A percentile compares a stretch with the other conserved stretches of the same genome.
Conservation (phyloP, 2,113 vertebrate genomes). For the Climacteris rufus region DNA sequence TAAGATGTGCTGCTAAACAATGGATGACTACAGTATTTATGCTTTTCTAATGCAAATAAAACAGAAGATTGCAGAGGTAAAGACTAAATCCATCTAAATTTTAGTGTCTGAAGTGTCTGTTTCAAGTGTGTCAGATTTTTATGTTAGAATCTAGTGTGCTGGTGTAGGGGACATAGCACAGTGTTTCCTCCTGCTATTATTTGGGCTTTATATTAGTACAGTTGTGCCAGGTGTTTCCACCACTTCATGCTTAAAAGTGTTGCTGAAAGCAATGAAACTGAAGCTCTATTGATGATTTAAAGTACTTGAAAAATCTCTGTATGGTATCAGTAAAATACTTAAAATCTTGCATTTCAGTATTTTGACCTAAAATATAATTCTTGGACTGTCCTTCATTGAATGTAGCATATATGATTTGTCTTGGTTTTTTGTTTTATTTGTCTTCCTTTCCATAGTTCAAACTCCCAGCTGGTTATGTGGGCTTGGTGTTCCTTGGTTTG, state of each 20-base stretch:
- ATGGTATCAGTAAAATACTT: neutral
- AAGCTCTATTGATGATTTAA: neutral
- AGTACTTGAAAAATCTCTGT: neutral
- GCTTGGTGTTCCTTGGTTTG: slow-evolving; percentile 88
- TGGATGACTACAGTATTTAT: neutral
- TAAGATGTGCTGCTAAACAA: neutral
- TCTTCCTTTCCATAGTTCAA: slow-evolving; percentile 75
- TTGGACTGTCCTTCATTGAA: neutral
- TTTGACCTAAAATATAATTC: neutral
- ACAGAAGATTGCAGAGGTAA: neutral
- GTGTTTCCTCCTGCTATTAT: neutral
- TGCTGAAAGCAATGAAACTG: neutral
- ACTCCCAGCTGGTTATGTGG: slow-evolving; percentile 85
- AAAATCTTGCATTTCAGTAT: neutral
- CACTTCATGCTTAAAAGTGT: neutral
- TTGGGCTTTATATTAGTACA: neutral
- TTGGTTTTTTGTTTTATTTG: neutral
- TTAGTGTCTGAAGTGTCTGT: neutral
- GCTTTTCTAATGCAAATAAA: neutral
- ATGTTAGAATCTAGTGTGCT: neutral
- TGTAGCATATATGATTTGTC: neutral
- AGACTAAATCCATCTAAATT: neutral
- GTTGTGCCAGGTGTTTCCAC: neutral
- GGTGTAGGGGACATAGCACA: neutral
- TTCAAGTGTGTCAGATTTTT: neutral